Percentiles rank a stretch among this genome's conserved stretches.
phyloP scores from a whole-genome alignment of 92 coral and sea anemone species.

The Nematostella vectensis region DNA sequence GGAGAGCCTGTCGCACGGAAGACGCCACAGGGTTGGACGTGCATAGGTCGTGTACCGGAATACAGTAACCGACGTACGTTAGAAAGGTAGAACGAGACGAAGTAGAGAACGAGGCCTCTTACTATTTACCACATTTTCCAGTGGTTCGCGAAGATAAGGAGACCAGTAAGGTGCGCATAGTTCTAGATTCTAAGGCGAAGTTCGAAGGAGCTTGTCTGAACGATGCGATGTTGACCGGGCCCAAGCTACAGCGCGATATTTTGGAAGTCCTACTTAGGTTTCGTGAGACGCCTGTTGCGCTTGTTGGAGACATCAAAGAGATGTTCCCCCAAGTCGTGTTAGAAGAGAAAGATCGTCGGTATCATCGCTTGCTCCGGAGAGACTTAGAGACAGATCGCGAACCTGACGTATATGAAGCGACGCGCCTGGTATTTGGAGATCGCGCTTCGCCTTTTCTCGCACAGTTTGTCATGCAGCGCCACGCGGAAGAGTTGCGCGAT shows the following conservation, averaged over 20 bases:
- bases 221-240: slow-evolving; percentile 38
- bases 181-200: slow-evolving; percentile 34
- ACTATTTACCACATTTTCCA: slow-evolving; percentile 51
- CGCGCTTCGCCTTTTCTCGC: slow-evolving; percentile 39
- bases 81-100: slow-evolving; percentile 14
- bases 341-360: slow-evolving; percentile 27
- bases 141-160: slow-evolving; percentile 30
- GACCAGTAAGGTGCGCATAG: slow-evolving; percentile 43
- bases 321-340: slow-evolving; percentile 36
- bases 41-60: slow-evolving; percentile 29
- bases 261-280: slow-evolving; percentile 28
- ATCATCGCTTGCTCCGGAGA: slow-evolving; percentile 42
- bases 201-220: slow-evolving; percentile 20
- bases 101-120: slow-evolving; percentile 7
- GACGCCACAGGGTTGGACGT: slow-evolving; percentile 40
- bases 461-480: slow-evolving; percentile 29
- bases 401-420: slow-evolving; percentile 17
- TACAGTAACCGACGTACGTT: neutral
- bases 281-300: slow-evolving; percentile 28
- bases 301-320: slow-evolving; percentile 35
- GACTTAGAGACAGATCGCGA: slow-evolving; percentile 15
- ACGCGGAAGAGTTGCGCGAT: slow-evolving; percentile 12
- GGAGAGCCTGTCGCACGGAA: slow-evolving; percentile 27
- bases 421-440: slow-evolving; percentile 27
- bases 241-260: slow-evolving; percentile 33